phyloP scores from a whole-genome alignment of 2,797 vertebrate species.

The Sebastes taczanowskii region DNA sequence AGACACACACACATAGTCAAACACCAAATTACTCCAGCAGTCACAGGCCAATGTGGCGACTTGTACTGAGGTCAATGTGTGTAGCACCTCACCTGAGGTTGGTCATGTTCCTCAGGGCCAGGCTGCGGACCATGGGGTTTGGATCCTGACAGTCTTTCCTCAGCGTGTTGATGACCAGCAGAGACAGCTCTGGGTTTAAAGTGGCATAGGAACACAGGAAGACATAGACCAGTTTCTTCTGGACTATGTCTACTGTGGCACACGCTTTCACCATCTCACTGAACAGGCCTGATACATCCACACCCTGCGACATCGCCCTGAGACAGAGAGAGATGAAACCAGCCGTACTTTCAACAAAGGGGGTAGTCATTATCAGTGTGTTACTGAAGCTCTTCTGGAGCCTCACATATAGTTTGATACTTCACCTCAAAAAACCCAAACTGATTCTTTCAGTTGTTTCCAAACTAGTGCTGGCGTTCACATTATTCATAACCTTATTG shows the following conservation, averaged over 20 bases:
- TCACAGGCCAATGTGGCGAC: neutral
- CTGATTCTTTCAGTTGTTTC: too few relatives aligned
- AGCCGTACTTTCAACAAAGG: too few relatives aligned
- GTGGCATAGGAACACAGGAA: constrained; percentile 93
- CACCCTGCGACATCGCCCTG: constrained; percentile 93
- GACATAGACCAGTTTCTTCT: constrained; percentile 95
- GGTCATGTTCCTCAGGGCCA: constrained; percentile 94
- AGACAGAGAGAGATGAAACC: neutral
- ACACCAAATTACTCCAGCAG: neutral
- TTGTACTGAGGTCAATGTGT: rapidly evolving
- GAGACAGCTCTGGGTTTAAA: constrained; percentile 90
- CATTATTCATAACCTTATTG: too few relatives aligned
- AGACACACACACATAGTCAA: neutral
- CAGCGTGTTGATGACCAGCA: constrained; percentile 93
- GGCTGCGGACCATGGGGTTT: constrained; percentile 93
- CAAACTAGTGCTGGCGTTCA: too few relatives aligned
- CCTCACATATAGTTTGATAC: too few relatives aligned
- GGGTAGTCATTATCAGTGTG: too few relatives aligned
- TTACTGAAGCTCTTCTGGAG: too few relatives aligned
- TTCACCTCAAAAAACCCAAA: too few relatives aligned
- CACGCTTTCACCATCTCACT: constrained; percentile 97
- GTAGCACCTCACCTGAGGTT: constrained; percentile 85
- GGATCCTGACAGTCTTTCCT: constrained; percentile 94
- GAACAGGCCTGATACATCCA: constrained; percentile 91
- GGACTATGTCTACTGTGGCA: constrained; percentile 90